Conservation (phyloP, 2,113 vertebrate genomes). For the Scolopax mira region DNA sequence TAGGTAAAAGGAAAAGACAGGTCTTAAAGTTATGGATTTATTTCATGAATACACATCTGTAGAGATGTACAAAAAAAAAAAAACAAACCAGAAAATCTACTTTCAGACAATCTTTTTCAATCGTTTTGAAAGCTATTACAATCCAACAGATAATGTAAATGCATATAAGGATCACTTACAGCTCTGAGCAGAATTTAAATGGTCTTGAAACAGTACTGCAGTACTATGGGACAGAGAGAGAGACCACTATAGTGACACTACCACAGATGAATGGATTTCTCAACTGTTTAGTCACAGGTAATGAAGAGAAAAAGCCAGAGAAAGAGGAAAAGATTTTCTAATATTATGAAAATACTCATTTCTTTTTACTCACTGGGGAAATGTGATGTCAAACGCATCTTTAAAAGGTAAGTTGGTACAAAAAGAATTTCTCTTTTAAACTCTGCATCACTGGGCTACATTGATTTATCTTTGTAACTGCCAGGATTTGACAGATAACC, state of each 20-base stretch:
- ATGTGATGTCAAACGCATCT: not conserved
- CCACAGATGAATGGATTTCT: not conserved
- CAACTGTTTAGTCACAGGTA: not conserved
- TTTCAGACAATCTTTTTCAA: not conserved
- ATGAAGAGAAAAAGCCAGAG: not conserved
- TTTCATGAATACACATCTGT: too few species aligned
- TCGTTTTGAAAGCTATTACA: not conserved
- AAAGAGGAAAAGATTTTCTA: not conserved
- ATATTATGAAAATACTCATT: not conserved
- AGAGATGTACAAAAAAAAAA: not conserved
- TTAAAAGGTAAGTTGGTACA: not conserved
- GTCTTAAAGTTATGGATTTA: too few species aligned
- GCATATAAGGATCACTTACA: not conserved
- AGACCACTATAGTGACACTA: not conserved
- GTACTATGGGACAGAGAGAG: not conserved
- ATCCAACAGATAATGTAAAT: not conserved
- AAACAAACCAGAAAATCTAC: not conserved
- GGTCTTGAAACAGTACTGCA: not conserved
- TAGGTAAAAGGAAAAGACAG: not conserved
- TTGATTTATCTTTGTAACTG: not conserved
- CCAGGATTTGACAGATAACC: not conserved
- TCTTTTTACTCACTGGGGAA: not conserved
- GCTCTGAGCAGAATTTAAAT: conserved; percentile 7
- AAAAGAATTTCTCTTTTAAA: not conserved
- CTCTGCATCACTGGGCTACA: not conserved